Conservation (phyloP, 2,888 invertebrate species). For the Pristionchus entomophagus region DNA sequence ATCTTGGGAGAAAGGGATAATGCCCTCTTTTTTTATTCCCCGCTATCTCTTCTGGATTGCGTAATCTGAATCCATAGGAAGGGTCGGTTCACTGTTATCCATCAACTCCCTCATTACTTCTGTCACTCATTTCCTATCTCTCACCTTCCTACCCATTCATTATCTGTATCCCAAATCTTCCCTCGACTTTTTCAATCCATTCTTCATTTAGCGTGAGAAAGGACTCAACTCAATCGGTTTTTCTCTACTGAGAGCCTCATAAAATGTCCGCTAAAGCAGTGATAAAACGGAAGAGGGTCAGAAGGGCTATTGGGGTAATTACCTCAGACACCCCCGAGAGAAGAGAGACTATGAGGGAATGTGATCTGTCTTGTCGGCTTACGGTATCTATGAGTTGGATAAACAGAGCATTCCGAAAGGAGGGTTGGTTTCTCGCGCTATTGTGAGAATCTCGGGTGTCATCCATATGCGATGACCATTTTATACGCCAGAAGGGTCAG, state of each 20-base stretch:
- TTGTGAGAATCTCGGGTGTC: conserved; percentile 20
- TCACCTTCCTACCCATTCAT: not conserved
- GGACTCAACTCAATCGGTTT: conserved; percentile 1
- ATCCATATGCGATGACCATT: conserved; percentile 3
- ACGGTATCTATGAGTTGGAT: conserved; percentile 30
- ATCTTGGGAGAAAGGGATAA: not conserved
- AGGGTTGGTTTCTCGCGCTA: not conserved
- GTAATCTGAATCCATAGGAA: not conserved
- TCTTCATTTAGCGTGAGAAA: conserved; percentile 34
- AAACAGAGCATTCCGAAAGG: not conserved
- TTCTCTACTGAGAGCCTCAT: not conserved
- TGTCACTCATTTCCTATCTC: conserved; percentile 32
- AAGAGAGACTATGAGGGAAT: not conserved
- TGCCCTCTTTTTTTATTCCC: not conserved
- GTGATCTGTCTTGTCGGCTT: not conserved
- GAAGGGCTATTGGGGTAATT: not conserved
- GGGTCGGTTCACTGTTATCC: conserved; percentile 22
- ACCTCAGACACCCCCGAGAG: not conserved
- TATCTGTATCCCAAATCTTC: not conserved
- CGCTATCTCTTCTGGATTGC: conserved; percentile 5
- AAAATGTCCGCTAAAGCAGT: conserved; percentile 24
- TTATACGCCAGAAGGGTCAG: not conserved
- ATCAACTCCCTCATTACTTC: conserved; percentile 32
- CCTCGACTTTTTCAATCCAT: conserved; percentile 26
- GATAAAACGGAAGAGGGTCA: not conserved